A percentile compares a stretch with the other conserved stretches of the same genome.
phyloP scores from a whole-genome alignment of 2,113 vertebrate species.

The Ictalurus furcatus region DNA sequence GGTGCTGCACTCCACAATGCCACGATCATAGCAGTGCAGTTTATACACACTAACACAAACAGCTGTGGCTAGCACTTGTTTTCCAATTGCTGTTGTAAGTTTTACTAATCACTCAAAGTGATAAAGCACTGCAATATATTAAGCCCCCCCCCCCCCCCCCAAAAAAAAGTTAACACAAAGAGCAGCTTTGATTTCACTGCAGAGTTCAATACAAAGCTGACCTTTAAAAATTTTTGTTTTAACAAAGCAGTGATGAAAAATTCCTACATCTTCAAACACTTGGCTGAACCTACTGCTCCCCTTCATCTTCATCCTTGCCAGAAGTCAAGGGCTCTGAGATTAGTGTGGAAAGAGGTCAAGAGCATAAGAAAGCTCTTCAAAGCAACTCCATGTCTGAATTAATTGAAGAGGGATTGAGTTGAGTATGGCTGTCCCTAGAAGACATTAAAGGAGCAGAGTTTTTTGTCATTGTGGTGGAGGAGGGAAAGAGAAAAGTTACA shows the following conservation, averaged over 20 bases:
- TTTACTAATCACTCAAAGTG: not conserved
- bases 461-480: not conserved
- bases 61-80: not conserved
- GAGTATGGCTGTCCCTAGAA: not conserved
- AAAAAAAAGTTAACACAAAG: not conserved
- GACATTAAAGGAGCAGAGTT: not conserved
- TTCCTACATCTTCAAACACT: not conserved
- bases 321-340: conserved; percentile 13
- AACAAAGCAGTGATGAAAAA: not conserved
- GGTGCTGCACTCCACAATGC: not conserved
- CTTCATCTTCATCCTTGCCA: conserved; percentile 26
- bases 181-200: not conserved
- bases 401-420: not conserved
- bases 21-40: not conserved
- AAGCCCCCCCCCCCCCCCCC: too few species aligned
- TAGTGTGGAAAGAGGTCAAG: conserved; percentile 15
- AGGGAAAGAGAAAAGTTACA: not conserved
- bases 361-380: conserved; percentile 26
- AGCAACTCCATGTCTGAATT: not conserved
- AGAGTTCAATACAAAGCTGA: not conserved
- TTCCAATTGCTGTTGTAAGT: not conserved
- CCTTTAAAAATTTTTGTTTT: not conserved
- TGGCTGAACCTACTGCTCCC: not conserved
- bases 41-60: not conserved
- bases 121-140: not conserved